Conservation (phyloP, 2,797 vertebrate genomes). For the Gymnocypris eckloni region DNA sequence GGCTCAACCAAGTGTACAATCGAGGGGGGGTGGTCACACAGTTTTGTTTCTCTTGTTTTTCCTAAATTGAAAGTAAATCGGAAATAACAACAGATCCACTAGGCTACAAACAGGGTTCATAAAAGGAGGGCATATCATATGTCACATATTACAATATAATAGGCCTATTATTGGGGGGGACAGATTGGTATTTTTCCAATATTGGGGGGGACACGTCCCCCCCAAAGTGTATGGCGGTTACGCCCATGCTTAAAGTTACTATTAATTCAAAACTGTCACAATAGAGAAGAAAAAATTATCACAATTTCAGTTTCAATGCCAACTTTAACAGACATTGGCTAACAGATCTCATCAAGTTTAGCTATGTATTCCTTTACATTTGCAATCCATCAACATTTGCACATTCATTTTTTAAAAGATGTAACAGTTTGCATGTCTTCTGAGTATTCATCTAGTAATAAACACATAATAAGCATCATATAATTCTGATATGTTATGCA, state of each 20-base stretch:
- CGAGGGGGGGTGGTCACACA: too few relatives aligned
- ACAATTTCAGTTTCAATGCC: not conserved
- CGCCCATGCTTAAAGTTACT: not conserved
- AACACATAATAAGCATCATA: not conserved
- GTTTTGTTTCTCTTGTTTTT: too few relatives aligned
- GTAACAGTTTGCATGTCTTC: not conserved
- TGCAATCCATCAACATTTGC: not conserved
- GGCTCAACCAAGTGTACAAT: too few relatives aligned
- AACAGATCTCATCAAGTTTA: not conserved
- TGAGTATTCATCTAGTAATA: slow-evolving; percentile 1
- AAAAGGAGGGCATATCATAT: too few relatives aligned
- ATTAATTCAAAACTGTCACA: not conserved
- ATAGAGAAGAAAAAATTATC: not conserved
- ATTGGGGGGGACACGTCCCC: too few relatives aligned
- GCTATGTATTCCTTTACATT: not conserved
- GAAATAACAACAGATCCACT: too few relatives aligned
- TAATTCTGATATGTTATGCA: not conserved
- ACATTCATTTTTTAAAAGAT: not conserved
- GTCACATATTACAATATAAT: too few relatives aligned
- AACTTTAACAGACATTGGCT: not conserved
- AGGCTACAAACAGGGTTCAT: too few relatives aligned
- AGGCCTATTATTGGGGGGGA: too few relatives aligned
- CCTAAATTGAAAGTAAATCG: too few relatives aligned
- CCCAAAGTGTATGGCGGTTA: too few relatives aligned
- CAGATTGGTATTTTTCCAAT: too few relatives aligned